Evolutionary conservation across 2,113 vertebrate genomes (phyloP), one percentile per base, ranked within the genome.

Genomic region (Vulpes ferrilata): DNA sequence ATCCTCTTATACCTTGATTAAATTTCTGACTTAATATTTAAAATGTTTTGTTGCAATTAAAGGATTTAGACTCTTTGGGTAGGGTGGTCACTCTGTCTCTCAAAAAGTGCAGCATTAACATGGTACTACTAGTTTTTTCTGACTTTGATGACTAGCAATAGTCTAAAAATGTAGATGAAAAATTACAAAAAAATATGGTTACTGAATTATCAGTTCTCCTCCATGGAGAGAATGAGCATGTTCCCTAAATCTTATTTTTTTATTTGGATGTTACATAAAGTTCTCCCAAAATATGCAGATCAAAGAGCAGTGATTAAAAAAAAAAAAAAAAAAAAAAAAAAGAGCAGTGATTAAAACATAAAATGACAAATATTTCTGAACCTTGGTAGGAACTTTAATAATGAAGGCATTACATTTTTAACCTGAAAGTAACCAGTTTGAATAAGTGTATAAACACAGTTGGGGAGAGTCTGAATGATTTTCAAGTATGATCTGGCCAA

Each of bases 41-140:
- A 97, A 64, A 87, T 92, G 22, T 93, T 95, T 96, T 93, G 65
- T 82, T 92, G 38, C 10, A 85, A 93, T 98, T 98, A 98, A 96
- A 92, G 80, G 96, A 98, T 97, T 97, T 97, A 69, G 12, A n/a
- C 60, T 82, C 20, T 84, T 94, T 84, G 67, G 15, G 7, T 62
- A 73, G 65, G 95, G 91, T 98, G 87, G 84, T 97, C 35, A 38
- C 35, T 71, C 16, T n/a, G 13, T 51, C 74, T 78, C 74, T 51
- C 43, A 51, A 17, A 51, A 78, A 69, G 67, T 35, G 3, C 32
- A 67, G 13, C 8, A 65, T 92, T 93, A 83, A 12, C 11, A 62
- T 16, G 80, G 16, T 64, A 22, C 81, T 94, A 71, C 51, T 96
- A 88, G 25, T 74, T 73, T 96, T 94, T 91, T 97, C 80, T 96